Conservation (phyloP, 92 coral and sea anemone species). For the Parazoanthus atlanticus region DNA sequence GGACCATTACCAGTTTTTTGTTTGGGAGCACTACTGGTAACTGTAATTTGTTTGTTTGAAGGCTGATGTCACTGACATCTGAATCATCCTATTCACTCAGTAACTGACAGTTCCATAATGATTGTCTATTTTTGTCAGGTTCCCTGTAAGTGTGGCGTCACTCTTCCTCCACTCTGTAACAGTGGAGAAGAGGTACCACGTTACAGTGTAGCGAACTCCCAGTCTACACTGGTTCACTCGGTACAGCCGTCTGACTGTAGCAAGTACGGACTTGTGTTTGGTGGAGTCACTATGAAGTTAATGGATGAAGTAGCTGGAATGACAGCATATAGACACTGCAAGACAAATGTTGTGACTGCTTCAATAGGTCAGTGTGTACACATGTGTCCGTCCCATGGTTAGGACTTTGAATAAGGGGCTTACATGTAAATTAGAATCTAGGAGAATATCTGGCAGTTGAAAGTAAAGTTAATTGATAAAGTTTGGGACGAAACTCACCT, state of each 20-base stretch:
- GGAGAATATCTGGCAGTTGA: too few species aligned
- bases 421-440: too few species aligned
- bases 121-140: slow-evolving; percentile 40
- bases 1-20: too few species aligned
- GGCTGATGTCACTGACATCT: background rate
- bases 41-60: too few species aligned
- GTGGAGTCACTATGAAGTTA: slow-evolving; percentile 95
- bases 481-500: too few species aligned
- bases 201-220: slow-evolving; percentile 74
- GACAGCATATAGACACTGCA: slow-evolving; percentile 87
- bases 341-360: slow-evolving; percentile 89
- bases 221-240: slow-evolving; percentile 84
- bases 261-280: slow-evolving; percentile 65
- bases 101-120: background rate
- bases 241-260: slow-evolving; percentile 94
- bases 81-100: too few species aligned
- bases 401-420: too few species aligned
- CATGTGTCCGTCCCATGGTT: too few species aligned
- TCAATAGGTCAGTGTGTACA: slow-evolving; percentile 70
- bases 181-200: slow-evolving; percentile 50
- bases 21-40: too few species aligned
- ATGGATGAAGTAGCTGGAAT: slow-evolving; percentile 97
- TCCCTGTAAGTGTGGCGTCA: slow-evolving; percentile 61
- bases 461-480: too few species aligned
- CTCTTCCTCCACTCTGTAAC: slow-evolving; percentile 32